A percentile compares a stretch with the other conserved stretches of the same genome.
These are phyloP conservation scores for Turritopsis dohrnii DNA, from an alignment of 30 jellyfish, hydroid and myxozoan species.

Conservation along the genomic window DNA sequence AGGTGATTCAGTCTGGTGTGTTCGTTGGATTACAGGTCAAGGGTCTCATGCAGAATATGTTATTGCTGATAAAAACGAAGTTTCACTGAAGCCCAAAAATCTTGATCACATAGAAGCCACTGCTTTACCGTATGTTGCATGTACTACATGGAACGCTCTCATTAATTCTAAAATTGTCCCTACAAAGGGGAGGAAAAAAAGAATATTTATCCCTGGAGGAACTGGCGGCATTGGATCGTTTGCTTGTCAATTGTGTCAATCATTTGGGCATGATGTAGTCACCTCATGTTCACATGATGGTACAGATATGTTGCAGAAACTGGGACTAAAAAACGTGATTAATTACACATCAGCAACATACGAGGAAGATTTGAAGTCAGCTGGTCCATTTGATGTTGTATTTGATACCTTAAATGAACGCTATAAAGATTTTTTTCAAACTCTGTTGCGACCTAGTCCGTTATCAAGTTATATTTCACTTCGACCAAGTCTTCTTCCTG, in stretches of 20 bases:
- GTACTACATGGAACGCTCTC: constrained; percentile 79
- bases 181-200: constrained; percentile 25
- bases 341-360: constrained; percentile 37
- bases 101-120: constrained; percentile 67
- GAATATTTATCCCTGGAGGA: constrained; percentile 73
- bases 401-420: constrained; percentile 55
- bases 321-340: constrained; percentile 49
- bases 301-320: constrained; percentile 30
- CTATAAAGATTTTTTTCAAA: constrained; percentile 13
- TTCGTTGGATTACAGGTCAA: constrained; percentile 70
- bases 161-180: constrained; percentile 45
- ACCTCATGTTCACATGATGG: constrained; percentile 53
- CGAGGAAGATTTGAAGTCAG: constrained; percentile 19
- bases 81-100: constrained; percentile 51
- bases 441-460: constrained; percentile 29
- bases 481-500: constrained; percentile 66
- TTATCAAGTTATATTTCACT: constrained; percentile 47
- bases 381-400: constrained; percentile 74
- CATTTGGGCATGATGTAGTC: constrained; percentile 49
- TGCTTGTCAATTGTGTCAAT: constrained; percentile 62
- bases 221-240: constrained; percentile 90
- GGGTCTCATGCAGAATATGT: constrained; percentile 89
- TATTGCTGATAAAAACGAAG: constrained; percentile 47
- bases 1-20: constrained; percentile 74
- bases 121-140: constrained; percentile 70